Base-by-base conservation (phyloP, 2,113 vertebrate species). In the Leucoraja erinaceus region DNA sequence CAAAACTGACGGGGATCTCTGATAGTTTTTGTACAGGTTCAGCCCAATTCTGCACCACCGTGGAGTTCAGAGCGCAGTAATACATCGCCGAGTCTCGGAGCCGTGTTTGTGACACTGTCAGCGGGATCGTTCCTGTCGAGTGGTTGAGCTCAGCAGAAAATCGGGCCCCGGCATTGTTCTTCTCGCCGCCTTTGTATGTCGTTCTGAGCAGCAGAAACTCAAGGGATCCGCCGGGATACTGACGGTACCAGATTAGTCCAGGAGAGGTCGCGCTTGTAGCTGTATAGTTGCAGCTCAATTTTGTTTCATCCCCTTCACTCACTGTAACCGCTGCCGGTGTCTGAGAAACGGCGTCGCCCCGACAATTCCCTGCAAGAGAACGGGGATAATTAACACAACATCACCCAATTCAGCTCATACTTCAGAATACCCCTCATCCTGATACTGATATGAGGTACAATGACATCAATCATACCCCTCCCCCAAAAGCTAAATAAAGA, bases 21-120 rank as follows among this genome's bases (percentile, higher is more conserved):
- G 0, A 1, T n/a, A 28, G 74, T 75, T n/a, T n/a, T 4, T n/a
- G n/a, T n/a, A n/a, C n/a, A n/a, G n/a, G n/a, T n/a, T n/a, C n/a
- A n/a, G 18, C 0, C 0, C 0, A 8, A n/a, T 28, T n/a, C 7
- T 2, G 0, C 25, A 2, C 10, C 22, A 0, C 74, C n/a, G 28
- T 31, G 5, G 28, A 9, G 5, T 28, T n/a, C 22, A 75, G 6
- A 0, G 28, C 28, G 28, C 74, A 75, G 25, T 31, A 75, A 31
- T 75, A 75, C 1, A 31, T 2, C 3, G 25, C 25, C 20, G 74
- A n/a, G 25, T n/a, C 5, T 8, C 25, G 7, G 25, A 75, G 74
- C 74, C 9, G 74, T 25, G 28, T 25, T 28, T 22, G 5, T 9
- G 28, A 75, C 2, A 75, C 28, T 2, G 6, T 28, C 18, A n/a